A percentile compares a stretch with the other conserved stretches of the same genome.
phyloP scores from a whole-genome alignment of 2,797 vertebrate species.

The Acropternis orthonyx region DNA sequence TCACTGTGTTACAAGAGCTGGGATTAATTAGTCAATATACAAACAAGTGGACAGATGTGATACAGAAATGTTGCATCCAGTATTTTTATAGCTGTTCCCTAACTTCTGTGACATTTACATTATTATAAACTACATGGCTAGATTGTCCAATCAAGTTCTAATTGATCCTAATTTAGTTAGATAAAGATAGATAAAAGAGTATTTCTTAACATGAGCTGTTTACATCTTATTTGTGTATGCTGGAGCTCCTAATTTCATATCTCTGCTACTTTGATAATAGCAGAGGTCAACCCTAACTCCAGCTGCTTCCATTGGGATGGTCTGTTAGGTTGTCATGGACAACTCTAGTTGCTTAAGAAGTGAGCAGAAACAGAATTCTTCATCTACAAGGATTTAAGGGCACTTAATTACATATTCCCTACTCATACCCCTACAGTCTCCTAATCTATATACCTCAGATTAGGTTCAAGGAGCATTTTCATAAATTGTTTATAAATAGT shows the following conservation, averaged over 20 bases:
- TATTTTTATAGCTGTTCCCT: not conserved
- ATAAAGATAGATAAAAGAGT: not conserved
- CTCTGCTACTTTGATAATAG: not conserved
- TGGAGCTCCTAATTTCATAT: not conserved
- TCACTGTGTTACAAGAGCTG: not conserved
- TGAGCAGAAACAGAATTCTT: not conserved
- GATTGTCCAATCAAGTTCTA: not conserved
- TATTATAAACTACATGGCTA: not conserved
- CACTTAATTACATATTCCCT: not conserved
- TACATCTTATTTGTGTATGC: not conserved
- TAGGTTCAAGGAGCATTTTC: not conserved
- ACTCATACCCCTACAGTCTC: not conserved
- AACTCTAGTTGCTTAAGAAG: not conserved
- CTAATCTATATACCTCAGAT: not conserved
- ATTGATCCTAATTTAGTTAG: not conserved
- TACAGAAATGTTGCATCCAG: not conserved
- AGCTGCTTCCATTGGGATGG: not conserved
- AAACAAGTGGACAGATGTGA: not conserved
- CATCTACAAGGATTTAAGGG: not conserved
- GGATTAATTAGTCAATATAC: not conserved
- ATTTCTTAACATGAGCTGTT: not conserved
- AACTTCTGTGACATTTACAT: not conserved
- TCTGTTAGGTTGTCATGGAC: not conserved
- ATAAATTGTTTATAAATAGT: not conserved
- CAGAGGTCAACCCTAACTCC: not conserved